A percentile compares a stretch with the other conserved stretches of the same genome.
Conservation (phyloP, 2,888 invertebrate species). For the Pterostichus niger region DNA sequence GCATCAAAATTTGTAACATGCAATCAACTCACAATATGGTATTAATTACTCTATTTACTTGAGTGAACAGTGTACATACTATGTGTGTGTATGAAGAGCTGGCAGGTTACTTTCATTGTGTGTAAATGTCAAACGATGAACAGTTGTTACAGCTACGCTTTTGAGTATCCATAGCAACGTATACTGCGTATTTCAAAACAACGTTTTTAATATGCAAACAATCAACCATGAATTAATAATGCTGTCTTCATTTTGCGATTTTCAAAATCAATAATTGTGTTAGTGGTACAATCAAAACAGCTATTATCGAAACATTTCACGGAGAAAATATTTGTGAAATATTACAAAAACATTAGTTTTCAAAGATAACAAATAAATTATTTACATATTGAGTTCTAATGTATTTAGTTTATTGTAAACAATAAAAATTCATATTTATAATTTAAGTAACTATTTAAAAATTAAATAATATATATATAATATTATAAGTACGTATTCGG, state of each 20-base stretch:
- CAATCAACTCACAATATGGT: constrained; percentile 21
- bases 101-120: constrained; percentile 19
- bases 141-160: constrained; percentile 30
- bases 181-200: constrained; percentile 35
- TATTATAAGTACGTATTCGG: background rate
- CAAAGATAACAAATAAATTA: too few relatives aligned
- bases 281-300: constrained; percentile 3
- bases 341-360: too few relatives aligned
- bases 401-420: too few relatives aligned
- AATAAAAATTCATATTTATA: too few relatives aligned
- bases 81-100: constrained; percentile 11
- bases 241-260: constrained; percentile 41
- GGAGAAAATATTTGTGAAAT: background rate
- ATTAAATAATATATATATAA: too few relatives aligned
- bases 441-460: too few relatives aligned
- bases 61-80: constrained; percentile 9
- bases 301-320: too few relatives aligned
- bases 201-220: constrained; percentile 39
- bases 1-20: background rate
- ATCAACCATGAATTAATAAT: constrained; percentile 41
- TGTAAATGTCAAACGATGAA: constrained; percentile 46
- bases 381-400: too few relatives aligned
- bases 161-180: constrained; percentile 34
- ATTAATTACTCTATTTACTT: constrained; percentile 27
- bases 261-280: constrained; percentile 18